Percentiles rank a stretch among this genome's conserved stretches.
phyloP scores from a whole-genome alignment of 2,113 vertebrate genomes.

The Climacteris rufus region DNA sequence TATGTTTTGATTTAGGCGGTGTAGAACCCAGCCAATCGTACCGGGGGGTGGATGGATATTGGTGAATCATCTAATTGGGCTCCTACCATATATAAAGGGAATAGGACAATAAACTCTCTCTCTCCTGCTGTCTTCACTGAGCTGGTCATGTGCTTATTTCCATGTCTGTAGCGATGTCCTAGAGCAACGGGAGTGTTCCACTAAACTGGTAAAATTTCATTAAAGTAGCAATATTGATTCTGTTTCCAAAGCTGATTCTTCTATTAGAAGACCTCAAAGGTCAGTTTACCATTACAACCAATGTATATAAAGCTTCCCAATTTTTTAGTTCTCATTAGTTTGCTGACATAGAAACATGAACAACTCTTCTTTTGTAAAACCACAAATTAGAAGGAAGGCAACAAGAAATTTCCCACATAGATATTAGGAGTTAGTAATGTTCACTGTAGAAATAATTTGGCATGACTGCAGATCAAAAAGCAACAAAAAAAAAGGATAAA shows the following conservation, averaged over 20 bases:
- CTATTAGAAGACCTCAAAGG: neutral
- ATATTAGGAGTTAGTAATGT: neutral
- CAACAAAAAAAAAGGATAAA: neutral
- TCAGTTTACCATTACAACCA: neutral
- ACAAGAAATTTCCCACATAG: neutral
- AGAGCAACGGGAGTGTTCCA: too few species aligned
- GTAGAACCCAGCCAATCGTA: too few species aligned
- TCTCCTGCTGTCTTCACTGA: too few species aligned
- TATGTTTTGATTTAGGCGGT: too few species aligned
- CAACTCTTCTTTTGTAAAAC: neutral
- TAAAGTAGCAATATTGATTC: conserved; percentile 10
- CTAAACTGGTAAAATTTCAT: neutral
- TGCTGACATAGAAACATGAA: neutral
- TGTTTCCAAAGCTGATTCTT: neutral
- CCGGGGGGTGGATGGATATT: too few species aligned
- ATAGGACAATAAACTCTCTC: too few species aligned
- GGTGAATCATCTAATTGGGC: too few species aligned
- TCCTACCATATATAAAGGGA: too few species aligned
- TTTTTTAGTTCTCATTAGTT: neutral
- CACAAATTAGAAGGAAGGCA: neutral
- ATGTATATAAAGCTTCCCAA: neutral
- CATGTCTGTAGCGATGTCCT: too few species aligned
- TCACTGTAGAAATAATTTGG: neutral
- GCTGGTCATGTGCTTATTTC: too few species aligned
- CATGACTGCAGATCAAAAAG: neutral